Evolutionary conservation across 2,888 invertebrate genomes (phyloP).

Genomic region (Melikaiella ostensackeni): DNA sequence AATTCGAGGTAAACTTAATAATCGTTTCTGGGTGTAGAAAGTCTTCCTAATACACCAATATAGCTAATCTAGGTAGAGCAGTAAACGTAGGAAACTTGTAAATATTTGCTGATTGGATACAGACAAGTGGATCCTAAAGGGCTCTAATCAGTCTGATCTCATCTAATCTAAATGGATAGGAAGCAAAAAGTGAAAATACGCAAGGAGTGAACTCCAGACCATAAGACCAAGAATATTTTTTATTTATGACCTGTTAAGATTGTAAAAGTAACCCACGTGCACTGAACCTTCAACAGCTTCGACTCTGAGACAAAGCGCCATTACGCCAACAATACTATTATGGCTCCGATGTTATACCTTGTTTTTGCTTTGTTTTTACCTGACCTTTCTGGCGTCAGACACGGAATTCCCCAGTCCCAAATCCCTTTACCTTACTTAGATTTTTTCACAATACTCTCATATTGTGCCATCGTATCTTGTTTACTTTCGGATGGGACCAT

Average conservation of each 20-base stretch:
- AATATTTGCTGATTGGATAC: background rate
- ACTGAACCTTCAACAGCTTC: background rate
- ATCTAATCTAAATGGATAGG: background rate
- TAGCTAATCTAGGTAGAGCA: background rate
- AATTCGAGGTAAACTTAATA: background rate
- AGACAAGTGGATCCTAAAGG: background rate
- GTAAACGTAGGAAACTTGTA: no score
- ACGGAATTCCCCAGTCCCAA: background rate
- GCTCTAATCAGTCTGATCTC: background rate
- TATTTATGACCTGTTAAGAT: background rate
- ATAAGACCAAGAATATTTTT: background rate
- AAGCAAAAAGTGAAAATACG: background rate
- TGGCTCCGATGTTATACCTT: background rate
- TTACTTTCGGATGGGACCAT: background rate
- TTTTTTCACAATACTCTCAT: background rate
- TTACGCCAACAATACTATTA: background rate
- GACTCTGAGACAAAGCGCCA: background rate
- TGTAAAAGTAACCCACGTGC: background rate
- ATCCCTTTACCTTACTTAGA: background rate
- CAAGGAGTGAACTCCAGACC: background rate
- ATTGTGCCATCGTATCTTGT: background rate
- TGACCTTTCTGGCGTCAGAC: slow-evolving; percentile 2
- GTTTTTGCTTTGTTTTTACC: background rate
- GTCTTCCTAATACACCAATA: background rate
- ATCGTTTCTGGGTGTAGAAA: background rate